phyloP scores from a whole-genome alignment of 2,797 vertebrate genomes.

The Tragopan temminckii region DNA sequence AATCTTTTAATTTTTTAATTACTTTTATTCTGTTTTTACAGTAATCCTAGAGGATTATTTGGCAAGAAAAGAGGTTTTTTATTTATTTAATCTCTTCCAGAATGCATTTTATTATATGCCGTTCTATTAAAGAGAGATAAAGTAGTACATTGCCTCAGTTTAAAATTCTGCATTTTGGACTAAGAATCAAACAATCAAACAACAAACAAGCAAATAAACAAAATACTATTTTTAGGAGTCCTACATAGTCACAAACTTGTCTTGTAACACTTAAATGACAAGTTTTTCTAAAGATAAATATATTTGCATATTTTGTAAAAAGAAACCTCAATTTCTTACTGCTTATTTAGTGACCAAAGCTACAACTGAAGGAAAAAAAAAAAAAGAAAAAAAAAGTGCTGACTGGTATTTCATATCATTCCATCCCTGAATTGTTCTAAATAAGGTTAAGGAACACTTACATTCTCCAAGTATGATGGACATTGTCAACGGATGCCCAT shows the following conservation, averaged over 20 bases:
- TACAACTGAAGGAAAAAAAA: neutral
- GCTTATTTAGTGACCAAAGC: neutral
- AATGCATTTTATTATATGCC: neutral
- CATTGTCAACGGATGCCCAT: neutral
- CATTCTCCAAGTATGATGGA: neutral
- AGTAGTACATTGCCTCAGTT: neutral
- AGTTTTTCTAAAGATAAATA: neutral
- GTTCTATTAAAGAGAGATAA: neutral
- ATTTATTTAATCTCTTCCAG: neutral
- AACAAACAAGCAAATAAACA: too few species aligned
- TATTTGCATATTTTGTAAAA: neutral
- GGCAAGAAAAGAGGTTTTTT: fast-evolving
- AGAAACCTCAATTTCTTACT: neutral
- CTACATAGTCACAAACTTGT: neutral
- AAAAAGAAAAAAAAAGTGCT: neutral
- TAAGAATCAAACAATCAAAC: neutral
- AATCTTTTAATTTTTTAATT: neutral
- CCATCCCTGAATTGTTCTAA: neutral
- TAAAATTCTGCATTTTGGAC: neutral
- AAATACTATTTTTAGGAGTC: neutral
- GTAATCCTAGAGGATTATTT: neutral
- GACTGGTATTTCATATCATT: neutral
- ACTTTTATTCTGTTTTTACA: neutral
- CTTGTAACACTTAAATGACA: neutral
- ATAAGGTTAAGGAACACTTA: neutral